These are phyloP conservation scores for Drosophila watanabei DNA, from an alignment of 1,140 invertebrate species.

Conservation along the genomic window DNA sequence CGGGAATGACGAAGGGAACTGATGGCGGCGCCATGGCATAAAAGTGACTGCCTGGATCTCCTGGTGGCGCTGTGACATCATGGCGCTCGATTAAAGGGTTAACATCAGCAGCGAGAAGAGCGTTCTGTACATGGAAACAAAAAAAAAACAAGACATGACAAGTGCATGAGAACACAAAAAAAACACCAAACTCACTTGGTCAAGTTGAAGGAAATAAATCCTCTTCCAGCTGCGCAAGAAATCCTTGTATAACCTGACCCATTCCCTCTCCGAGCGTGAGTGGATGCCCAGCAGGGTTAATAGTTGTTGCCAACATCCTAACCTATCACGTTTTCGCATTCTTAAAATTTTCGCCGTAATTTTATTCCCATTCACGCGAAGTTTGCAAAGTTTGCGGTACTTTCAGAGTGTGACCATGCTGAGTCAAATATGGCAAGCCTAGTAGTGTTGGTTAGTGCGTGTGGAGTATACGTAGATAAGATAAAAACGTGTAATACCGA, in stretches of 20 bases:
- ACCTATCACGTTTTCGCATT: constrained; percentile 4
- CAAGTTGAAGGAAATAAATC: neutral
- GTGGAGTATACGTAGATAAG: no score
- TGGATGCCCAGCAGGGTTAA: neutral
- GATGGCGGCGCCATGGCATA: neutral
- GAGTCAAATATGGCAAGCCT: neutral
- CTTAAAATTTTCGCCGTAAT: neutral
- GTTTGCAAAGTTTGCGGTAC: constrained; percentile 13
- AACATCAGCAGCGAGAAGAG: neutral
- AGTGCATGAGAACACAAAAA: no score
- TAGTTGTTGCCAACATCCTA: neutral
- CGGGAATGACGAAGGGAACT: no score
- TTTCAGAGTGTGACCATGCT: constrained; percentile 3
- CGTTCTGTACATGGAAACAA: neutral
- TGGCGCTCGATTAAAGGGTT: neutral
- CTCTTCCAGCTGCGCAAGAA: neutral
- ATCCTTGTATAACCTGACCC: neutral
- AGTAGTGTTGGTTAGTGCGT: neutral
- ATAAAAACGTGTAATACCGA: neutral
- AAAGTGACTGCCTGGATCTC: neutral
- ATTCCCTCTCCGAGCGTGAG: neutral
- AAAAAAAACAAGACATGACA: neutral
- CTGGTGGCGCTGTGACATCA: neutral
- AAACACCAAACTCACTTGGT: neutral
- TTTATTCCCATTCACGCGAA: neutral